Evolutionary conservation across 2,888 invertebrate species (phyloP), one percentile per base, ranked within the genome.

Genomic region (Drosophila yooni): DNA sequence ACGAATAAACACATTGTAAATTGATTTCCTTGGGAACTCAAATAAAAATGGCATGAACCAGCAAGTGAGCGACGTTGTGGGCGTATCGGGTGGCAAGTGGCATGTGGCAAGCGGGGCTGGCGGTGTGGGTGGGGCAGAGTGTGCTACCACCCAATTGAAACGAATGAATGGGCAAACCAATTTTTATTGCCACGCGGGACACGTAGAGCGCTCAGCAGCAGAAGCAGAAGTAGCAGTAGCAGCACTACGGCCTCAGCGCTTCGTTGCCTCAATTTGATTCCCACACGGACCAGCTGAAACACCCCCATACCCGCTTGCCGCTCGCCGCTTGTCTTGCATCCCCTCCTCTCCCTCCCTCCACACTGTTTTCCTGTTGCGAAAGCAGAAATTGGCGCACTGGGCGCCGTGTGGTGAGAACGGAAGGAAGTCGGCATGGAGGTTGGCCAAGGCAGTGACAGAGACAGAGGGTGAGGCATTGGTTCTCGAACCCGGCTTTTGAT

Each of bases 181-280:
- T 87, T 87, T 87, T 87, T 87, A 87, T 87, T 89, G 87, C 87
- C 90, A 90, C 87, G 91, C 89, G 87, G 91, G 90, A 90, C 91
- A 87, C 90, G 87, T 90, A 88, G 85, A 69, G 73, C 63, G 74
- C 70, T 46, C 46, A 38, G 36, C 68, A 52, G 66, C 66, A 53
- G 40, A 21, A 53, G 34, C 70, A 34, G 34, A 2, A 25, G 54
- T 11, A 36, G 54, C 34, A 52, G 29, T 15, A 18, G 67, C 68
- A 56, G 43, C 46, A 67, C 70, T 56, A 67, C 54, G 70, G 70
- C 70, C 79, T 68, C 70, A 43, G 75, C 54, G 48, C 34, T 56
- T 56, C 66, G 51, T 74, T 86, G 90, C 74, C 83, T 79, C 88
- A 83, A 83, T 87, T 83, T 81, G 89, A 87, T 84, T 85, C 89